Percentiles rank a stretch among this genome's conserved stretches.
Evolutionary conservation across 2,113 vertebrate genomes (phyloP).

Genomic region (Heterotis niloticus): DNA sequence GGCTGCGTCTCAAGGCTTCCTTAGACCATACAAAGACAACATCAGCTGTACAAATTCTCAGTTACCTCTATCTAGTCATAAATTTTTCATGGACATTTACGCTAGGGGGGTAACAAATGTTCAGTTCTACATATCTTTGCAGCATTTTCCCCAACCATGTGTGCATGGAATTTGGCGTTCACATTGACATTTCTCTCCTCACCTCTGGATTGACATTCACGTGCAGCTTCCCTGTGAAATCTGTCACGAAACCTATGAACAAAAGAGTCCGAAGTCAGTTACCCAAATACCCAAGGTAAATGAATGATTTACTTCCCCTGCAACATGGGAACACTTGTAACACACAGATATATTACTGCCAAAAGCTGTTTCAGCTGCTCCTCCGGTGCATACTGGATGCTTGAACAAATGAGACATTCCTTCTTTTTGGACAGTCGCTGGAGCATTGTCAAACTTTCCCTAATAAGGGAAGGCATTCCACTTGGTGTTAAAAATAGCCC

Average conservation of each 20-base stretch:
- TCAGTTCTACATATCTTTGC: not conserved
- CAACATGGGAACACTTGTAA: not conserved
- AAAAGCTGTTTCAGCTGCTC: not conserved
- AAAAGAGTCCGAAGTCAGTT: constrained; percentile 31
- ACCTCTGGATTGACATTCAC: constrained; percentile 58
- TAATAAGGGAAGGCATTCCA: constrained; percentile 73
- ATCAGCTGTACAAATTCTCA: not conserved
- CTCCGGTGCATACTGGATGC: constrained; percentile 21
- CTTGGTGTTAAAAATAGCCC: constrained; percentile 60
- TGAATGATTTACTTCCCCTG: not conserved
- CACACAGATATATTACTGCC: not conserved
- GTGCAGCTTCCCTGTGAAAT: constrained; percentile 53
- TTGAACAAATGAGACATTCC: constrained; percentile 48
- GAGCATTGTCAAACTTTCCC: constrained; percentile 53
- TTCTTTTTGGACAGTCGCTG: constrained; percentile 42
- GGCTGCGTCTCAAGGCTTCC: not conserved
- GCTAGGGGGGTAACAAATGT: not conserved
- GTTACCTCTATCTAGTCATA: not conserved
- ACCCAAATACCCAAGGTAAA: constrained; percentile 7
- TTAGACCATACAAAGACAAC: not conserved
- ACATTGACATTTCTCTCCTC: constrained; percentile 30
- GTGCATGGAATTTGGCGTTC: not conserved
- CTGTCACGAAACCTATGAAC: constrained; percentile 64
- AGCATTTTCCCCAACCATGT: not conserved
- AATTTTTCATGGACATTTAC: not conserved